A percentile compares a stretch with the other conserved stretches of the same genome.
Evolutionary conservation across 1,140 invertebrate genomes (phyloP).

Genomic region (Colletes latitarsis): DNA sequence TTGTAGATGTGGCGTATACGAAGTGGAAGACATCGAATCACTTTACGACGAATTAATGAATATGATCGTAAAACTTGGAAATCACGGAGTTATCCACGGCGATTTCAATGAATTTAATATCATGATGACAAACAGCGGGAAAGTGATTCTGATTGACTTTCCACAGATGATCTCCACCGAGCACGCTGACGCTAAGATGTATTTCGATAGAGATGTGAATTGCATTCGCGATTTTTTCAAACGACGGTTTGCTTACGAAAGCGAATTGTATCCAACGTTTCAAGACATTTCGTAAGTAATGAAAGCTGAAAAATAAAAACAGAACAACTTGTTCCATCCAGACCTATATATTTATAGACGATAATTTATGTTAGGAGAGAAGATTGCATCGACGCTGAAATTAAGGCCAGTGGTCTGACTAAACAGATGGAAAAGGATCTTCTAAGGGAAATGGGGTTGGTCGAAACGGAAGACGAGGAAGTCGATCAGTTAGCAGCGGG

Average conservation of each 20-base stretch:
- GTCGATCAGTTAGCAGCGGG: conserved; percentile 67
- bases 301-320: background rate
- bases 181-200: conserved; percentile 95
- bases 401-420: conserved; percentile 95
- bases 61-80: conserved; percentile 94
- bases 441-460: conserved; percentile 80
- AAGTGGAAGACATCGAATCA: conserved; percentile 88
- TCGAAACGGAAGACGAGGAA: conserved; percentile 71
- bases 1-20: conserved; percentile 89
- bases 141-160: conserved; percentile 97
- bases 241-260: conserved; percentile 95
- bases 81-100: conserved; percentile 98
- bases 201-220: conserved; percentile 97
- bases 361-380: conserved; percentile 83
- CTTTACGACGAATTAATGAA: conserved; percentile 98
- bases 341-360: background rate
- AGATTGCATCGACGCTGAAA: conserved; percentile 92
- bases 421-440: conserved; percentile 92
- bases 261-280: conserved; percentile 93
- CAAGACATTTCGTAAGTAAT: conserved; percentile 85
- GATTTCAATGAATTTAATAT: conserved; percentile 99
- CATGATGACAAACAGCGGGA: conserved; percentile 91
- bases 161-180: conserved; percentile 99
- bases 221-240: conserved; percentile 97
- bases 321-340: background rate